A percentile compares a stretch with the other conserved stretches of the same genome.
Evolutionary conservation across 2,113 vertebrate species (phyloP).

Genomic region (Trachemys scripta): DNA sequence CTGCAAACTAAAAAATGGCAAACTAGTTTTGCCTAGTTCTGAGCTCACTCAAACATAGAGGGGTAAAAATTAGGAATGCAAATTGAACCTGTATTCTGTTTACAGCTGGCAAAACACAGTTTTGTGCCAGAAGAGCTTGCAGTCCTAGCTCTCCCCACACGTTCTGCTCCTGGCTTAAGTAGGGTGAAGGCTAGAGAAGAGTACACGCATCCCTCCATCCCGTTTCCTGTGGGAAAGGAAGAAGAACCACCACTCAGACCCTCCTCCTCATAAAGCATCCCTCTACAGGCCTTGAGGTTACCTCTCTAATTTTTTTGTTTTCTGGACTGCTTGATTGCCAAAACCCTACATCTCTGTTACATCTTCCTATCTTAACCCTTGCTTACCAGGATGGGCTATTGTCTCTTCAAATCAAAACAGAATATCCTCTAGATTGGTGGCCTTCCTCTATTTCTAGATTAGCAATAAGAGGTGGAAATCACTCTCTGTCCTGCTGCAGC

Average conservation of each 20-base stretch:
- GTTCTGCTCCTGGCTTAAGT: background rate
- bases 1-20: background rate
- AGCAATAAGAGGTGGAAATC: background rate
- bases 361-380: background rate
- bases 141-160: background rate
- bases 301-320: background rate
- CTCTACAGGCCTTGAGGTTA: background rate
- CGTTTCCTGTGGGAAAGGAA: background rate
- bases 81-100: accelerated
- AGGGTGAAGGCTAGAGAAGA: background rate
- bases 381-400: background rate
- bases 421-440: accelerated
- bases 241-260: background rate
- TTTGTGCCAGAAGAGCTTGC: background rate
- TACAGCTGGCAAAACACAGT: background rate
- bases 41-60: background rate
- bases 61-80: background rate
- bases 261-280: background rate
- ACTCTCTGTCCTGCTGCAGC: background rate
- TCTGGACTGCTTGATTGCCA: background rate
- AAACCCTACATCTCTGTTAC: background rate
- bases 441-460: accelerated
- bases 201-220: background rate
- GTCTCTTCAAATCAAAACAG: background rate
- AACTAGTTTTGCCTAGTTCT: background rate